phyloP scores from a whole-genome alignment of 2,797 vertebrate genomes.

The Lepus townsendii region DNA sequence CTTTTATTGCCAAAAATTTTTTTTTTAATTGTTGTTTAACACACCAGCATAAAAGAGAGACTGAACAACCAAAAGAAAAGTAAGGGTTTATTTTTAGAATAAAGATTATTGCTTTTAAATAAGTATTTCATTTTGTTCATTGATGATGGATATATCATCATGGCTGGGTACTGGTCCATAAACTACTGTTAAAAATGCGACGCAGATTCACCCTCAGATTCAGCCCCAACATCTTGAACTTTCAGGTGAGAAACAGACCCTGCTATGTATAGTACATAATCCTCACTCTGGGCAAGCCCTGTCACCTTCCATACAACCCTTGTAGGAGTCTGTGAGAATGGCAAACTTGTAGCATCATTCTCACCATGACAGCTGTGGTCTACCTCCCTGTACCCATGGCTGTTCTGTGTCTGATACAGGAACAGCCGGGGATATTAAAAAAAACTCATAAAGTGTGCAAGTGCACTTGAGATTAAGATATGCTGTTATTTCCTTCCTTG shows the following conservation, averaged over 20 bases:
- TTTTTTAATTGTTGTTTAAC: slow-evolving; percentile 35
- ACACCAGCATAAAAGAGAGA: not conserved
- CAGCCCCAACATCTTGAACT: not conserved
- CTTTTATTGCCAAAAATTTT: slow-evolving; percentile 16
- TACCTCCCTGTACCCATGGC: not conserved
- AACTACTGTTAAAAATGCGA: not conserved
- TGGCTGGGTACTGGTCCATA: not conserved
- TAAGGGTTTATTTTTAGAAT: slow-evolving; percentile 56
- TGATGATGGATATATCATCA: slow-evolving; percentile 4
- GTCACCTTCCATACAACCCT: not conserved
- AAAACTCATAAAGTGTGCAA: not conserved
- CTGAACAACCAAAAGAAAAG: not conserved
- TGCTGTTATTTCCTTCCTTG: not conserved
- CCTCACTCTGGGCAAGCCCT: not conserved
- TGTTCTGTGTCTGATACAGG: not conserved
- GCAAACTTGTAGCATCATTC: not conserved
- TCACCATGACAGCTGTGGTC: not conserved
- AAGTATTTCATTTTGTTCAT: slow-evolving; percentile 51
- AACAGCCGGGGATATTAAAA: not conserved
- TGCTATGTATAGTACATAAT: not conserved
- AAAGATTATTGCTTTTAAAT: slow-evolving; percentile 57
- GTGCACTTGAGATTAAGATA: not conserved
- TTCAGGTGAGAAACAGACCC: not conserved
- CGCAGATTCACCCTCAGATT: not conserved
- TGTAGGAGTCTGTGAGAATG: not conserved